Evolutionary conservation across 2,888 invertebrate species (phyloP), one percentile per base, ranked within the genome.

Genomic region (Pterostichus madidus): DNA sequence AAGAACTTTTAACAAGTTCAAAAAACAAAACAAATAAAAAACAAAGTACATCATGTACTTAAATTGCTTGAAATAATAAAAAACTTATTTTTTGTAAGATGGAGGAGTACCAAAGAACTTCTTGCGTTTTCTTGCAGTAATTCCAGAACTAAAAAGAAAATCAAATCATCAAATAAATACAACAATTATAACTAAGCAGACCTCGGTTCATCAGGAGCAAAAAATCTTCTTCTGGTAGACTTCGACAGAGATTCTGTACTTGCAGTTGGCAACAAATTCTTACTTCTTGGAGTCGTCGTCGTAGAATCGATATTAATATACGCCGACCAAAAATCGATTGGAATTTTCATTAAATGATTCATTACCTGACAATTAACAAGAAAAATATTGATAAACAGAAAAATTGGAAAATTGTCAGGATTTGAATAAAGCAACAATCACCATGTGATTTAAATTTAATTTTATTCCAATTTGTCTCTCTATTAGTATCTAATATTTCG

Each of bases 271-370:
- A 89, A 89, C 44, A 90, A 76, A 52, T 53, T 17, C 84, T 89
- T 89, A 53, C 90, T 78, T 39, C 61, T 75, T 78, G 85, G 84
- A 39, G 85, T 44, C 44, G 85, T 83, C 13, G 85, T 84, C 75
- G 83, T 71, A 32, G 84, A 75, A 53, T 89, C 89, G 0, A 93
- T 91, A 84, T 93, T 93, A 39, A 95, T 92, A 90, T 94, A 94
- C 87, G 92, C 92, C 59, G 92, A 91, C 96, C 96, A 97, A 44
- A 44, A 71, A 15, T 71, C 68, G 90, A 95, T 91, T 0, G 95
- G 93, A 84, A 97, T 91, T 64, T 92, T 93, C 77, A 96, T 90
- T 76, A 97, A 89, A 64, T 93, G 90, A 86, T 95, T 94, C 92
- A 76, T 52, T 85, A 95, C 95, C 84, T 56, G 13, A 87, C 0